phyloP scores from a whole-genome alignment of 1,140 invertebrate species.

The Atta colombica region DNA sequence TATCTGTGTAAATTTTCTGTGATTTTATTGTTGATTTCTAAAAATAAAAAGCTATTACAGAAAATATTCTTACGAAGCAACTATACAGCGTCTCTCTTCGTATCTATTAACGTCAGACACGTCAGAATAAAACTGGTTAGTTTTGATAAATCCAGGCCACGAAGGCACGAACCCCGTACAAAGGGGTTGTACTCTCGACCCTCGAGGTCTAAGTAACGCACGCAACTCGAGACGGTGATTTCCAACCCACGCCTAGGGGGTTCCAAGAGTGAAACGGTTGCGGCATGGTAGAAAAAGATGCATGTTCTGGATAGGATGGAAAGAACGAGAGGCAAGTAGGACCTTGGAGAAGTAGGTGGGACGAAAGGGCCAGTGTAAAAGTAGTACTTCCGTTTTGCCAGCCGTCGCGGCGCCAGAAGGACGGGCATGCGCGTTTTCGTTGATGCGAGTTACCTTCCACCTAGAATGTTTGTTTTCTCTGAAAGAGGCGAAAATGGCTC shows the following conservation, averaged over 20 bases:
- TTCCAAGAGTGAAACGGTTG: slow-evolving; percentile 53
- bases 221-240: slow-evolving; percentile 82
- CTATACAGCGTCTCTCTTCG: slow-evolving; percentile 9
- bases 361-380: slow-evolving; percentile 76
- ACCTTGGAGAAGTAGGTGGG: slow-evolving; percentile 31
- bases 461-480: slow-evolving; percentile 73
- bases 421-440: slow-evolving; percentile 66
- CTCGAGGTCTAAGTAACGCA: slow-evolving; percentile 67
- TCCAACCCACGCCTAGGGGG: slow-evolving; percentile 66
- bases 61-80: not conserved
- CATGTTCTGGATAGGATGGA: slow-evolving; percentile 16
- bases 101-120: slow-evolving; percentile 16
- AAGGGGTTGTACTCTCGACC: slow-evolving; percentile 65
- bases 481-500: slow-evolving; percentile 78
- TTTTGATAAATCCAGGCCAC: slow-evolving; percentile 76
- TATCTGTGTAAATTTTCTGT: not conserved
- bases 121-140: slow-evolving; percentile 50
- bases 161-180: slow-evolving; percentile 64
- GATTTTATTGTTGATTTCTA: not conserved
- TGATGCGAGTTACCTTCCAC: slow-evolving; percentile 64
- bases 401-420: slow-evolving; percentile 77
- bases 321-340: not conserved
- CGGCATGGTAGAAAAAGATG: slow-evolving; percentile 49
- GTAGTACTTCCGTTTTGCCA: slow-evolving; percentile 81
- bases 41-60: slow-evolving; percentile 15